Evolutionary conservation across 2,888 invertebrate species (phyloP).

Genomic region (Cenopis cana): DNA sequence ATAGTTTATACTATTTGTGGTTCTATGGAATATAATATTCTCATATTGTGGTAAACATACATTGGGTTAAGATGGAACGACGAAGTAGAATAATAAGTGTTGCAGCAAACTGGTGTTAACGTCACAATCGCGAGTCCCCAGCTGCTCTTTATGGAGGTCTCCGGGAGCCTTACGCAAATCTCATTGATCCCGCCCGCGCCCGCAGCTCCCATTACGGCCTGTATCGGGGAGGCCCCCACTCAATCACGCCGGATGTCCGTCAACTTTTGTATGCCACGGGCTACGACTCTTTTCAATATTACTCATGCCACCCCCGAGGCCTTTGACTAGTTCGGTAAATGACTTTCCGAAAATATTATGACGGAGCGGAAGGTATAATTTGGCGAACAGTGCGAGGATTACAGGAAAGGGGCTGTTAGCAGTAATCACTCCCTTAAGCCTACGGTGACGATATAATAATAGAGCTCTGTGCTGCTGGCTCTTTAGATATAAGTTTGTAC

Average conservation of each 20-base stretch:
- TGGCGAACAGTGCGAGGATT: slow-evolving; percentile 42
- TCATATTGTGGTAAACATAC: not conserved
- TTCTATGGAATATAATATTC: not conserved
- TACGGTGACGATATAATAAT: slow-evolving; percentile 3
- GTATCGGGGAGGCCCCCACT: slow-evolving; percentile 69
- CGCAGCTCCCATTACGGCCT: slow-evolving; percentile 70
- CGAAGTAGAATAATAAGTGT: slow-evolving; percentile 39
- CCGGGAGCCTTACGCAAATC: slow-evolving; percentile 61
- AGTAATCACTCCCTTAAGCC: slow-evolving; percentile 12
- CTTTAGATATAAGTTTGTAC: not conserved
- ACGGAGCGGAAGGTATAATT: slow-evolving; percentile 44
- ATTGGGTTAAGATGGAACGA: not conserved
- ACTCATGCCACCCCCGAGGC: slow-evolving; percentile 57
- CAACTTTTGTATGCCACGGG: slow-evolving; percentile 70
- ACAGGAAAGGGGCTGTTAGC: slow-evolving; percentile 6
- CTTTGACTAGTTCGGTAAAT: slow-evolving; percentile 61
- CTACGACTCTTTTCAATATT: slow-evolving; percentile 61
- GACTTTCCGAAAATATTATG: slow-evolving; percentile 47
- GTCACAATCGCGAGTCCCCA: slow-evolving; percentile 66
- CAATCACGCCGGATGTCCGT: slow-evolving; percentile 78
- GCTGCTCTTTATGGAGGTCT: slow-evolving; percentile 63
- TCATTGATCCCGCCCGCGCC: slow-evolving; percentile 56
- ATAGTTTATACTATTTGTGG: not conserved
- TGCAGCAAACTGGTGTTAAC: slow-evolving; percentile 59
- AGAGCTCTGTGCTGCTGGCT: not conserved